Evolutionary conservation across 2,888 invertebrate species (phyloP), one percentile per base, ranked within the genome.

Genomic region (Ecdyonurus torrentis): DNA sequence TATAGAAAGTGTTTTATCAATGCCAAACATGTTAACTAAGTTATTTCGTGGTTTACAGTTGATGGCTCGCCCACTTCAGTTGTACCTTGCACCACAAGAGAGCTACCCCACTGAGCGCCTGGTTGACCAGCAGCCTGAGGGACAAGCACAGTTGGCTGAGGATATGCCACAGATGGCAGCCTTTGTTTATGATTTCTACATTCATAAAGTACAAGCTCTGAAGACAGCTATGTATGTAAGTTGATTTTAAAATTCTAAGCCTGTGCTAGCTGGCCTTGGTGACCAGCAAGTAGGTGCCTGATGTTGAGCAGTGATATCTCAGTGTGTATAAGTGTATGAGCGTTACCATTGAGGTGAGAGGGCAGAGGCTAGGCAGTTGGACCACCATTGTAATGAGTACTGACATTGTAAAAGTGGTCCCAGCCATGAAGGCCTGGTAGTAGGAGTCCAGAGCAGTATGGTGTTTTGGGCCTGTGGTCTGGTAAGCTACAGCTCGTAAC

Each of bases 131-230:
- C 70, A 72, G 2, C 78, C 74, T 66, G 64, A 63, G 23, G 77
- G 79, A 0, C 70, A 71, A 1, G 71, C 70, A 59, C 77, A 89
- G 70, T 77, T 84, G 53, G 83, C 90, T 20, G 78, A 84, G 66
- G 89, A 93, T 74, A 96, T 98, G 91, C 85, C 91, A 1, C 90
- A 95, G 71, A 94, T 97, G 90, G 92, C 94, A 1, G 85, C 91
- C 71, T 94, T 91, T 76, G 97, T 98, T 0, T 95, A 91, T 75
- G 88, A 94, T 70, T 85, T 92, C 77, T 98, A 98, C 74, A 82
- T 89, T 71, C 81, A 85, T 61, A 83, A 85, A 71, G 83, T 91
- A 62, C 82, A 84, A 64, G 77, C 78, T 53, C 74, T 86, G 69
- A 84, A 84, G 69, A 74, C 76, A 64, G 75, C 74, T 66, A 76